Conservation (phyloP, 2,113 vertebrate species). For the Bubo scandiacus region DNA sequence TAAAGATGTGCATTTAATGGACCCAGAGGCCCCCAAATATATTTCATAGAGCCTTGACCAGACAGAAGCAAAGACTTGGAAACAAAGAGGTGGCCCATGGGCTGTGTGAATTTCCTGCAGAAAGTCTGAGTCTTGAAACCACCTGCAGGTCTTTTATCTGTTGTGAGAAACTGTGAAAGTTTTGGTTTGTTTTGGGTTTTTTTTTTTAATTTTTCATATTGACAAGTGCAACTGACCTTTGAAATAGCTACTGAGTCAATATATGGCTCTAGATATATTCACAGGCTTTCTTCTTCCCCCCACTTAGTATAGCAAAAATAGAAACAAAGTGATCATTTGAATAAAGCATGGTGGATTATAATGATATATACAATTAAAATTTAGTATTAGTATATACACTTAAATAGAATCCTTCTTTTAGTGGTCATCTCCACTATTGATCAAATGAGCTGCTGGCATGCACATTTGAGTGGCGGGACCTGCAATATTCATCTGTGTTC, state of each 20-base stretch:
- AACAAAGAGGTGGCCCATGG: neutral
- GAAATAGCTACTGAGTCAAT: neutral
- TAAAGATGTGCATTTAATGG: neutral
- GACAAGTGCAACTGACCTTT: neutral
- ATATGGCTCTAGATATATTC: neutral
- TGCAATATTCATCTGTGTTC: neutral
- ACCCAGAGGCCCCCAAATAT: neutral
- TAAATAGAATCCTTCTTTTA: neutral
- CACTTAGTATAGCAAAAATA: neutral
- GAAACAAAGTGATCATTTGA: neutral
- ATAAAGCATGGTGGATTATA: neutral
- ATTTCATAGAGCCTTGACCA: neutral
- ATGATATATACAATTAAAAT: neutral
- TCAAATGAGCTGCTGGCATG: rapidly evolving
- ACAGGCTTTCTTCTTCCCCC: neutral
- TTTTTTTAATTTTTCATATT: neutral
- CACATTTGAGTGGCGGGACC: neutral
- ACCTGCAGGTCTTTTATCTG: neutral
- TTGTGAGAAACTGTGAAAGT: neutral
- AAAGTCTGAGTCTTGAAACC: neutral
- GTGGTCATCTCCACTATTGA: neutral
- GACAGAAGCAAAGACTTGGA: neutral
- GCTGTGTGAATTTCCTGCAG: neutral
- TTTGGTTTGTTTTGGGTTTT: neutral
- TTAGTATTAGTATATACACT: neutral